Evolutionary conservation across 2,113 vertebrate species (phyloP).

Genomic region (Ictidomys tridecemlineatus): DNA sequence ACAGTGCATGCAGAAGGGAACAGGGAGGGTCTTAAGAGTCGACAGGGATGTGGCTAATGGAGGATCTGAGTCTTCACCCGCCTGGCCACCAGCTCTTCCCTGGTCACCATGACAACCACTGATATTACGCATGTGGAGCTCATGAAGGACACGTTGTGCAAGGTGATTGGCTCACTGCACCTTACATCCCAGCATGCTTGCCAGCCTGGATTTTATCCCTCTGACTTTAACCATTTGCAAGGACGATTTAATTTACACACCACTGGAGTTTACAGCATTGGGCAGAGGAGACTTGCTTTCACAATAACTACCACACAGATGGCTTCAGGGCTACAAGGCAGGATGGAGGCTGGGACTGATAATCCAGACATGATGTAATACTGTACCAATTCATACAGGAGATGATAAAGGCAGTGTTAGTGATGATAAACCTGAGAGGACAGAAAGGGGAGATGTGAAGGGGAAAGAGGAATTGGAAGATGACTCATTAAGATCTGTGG

Average conservation of each 20-base stretch:
- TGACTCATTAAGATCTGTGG: neutral
- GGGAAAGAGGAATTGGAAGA: neutral
- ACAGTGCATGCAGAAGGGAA: fast-evolving
- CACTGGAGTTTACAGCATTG: neutral
- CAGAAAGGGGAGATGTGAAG: neutral
- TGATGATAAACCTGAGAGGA: neutral
- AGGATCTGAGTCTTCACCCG: neutral
- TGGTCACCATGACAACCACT: slow-evolving; percentile 1
- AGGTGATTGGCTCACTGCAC: neutral
- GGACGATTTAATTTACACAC: neutral
- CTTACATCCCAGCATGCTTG: neutral
- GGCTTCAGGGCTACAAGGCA: neutral
- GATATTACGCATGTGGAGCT: neutral
- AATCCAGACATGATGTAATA: neutral
- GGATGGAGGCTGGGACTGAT: neutral
- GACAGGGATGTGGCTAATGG: neutral
- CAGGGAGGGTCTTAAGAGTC: neutral
- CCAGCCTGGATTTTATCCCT: neutral
- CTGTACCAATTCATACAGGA: neutral
- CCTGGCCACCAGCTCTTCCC: neutral
- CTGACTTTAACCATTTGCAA: neutral
- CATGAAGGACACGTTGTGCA: neutral
- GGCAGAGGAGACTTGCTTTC: neutral
- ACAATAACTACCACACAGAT: neutral
- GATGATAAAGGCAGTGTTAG: neutral